These are phyloP conservation scores for Epinephelus coioides DNA, from an alignment of 2,797 vertebrate species.

Conservation along the genomic window DNA sequence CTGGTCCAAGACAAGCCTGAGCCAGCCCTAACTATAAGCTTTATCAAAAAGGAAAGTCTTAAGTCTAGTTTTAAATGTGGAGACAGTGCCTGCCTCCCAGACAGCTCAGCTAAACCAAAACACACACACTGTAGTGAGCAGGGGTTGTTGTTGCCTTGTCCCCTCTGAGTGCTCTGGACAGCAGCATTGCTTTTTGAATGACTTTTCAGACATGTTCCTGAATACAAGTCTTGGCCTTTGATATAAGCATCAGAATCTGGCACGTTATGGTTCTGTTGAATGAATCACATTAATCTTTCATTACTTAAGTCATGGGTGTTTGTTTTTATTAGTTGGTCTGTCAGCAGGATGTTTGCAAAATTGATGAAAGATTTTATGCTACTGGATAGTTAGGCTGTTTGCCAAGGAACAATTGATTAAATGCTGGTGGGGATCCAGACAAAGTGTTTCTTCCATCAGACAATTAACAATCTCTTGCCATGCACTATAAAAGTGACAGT, in stretches of 20 bases:
- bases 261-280: background rate
- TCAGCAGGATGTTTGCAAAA: conserved; percentile 35
- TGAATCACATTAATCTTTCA: conserved; percentile 37
- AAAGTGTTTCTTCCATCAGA: background rate
- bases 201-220: conserved; percentile 1
- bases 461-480: background rate
- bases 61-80: too few relatives aligned
- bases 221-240: background rate
- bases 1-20: too few relatives aligned
- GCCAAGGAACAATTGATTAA: conserved; percentile 51
- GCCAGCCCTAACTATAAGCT: too few relatives aligned
- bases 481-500: conserved; percentile 2
- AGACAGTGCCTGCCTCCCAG: too few relatives aligned
- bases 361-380: conserved; percentile 15
- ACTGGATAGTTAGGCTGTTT: conserved; percentile 8
- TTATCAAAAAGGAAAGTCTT: too few relatives aligned
- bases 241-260: too few relatives aligned
- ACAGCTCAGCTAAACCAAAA: too few relatives aligned
- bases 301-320: conserved; percentile 4
- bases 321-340: conserved; percentile 44
- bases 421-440: conserved; percentile 26
- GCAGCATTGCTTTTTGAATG: background rate
- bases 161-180: background rate
- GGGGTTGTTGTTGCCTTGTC: background rate
- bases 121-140: background rate